Conservation (phyloP, 1,140 invertebrate species). For the Rhizoglyphus robini region DNA sequence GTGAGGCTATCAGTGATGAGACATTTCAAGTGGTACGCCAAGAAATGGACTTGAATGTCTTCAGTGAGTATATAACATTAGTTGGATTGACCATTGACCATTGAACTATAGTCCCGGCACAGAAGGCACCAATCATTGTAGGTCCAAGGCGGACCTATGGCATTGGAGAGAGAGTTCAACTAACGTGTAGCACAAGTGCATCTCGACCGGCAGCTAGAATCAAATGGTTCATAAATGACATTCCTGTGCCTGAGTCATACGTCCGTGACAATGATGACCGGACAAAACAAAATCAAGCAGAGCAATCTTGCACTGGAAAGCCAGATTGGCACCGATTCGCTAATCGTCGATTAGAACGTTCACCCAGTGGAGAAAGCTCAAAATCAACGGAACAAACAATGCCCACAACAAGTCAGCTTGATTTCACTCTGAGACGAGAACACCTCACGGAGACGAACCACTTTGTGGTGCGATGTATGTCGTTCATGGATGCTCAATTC, state of each 20-base stretch:
- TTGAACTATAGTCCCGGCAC: neutral
- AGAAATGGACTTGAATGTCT: neutral
- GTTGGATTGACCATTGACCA: neutral
- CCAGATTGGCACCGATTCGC: too few relatives aligned
- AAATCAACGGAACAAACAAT: neutral
- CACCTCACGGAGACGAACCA: neutral
- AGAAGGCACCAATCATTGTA: neutral
- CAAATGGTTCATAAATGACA: slow-evolving; percentile 4
- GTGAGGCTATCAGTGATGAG: neutral
- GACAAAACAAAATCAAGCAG: neutral
- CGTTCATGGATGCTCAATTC: neutral
- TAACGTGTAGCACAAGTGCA: neutral
- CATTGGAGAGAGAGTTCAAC: neutral
- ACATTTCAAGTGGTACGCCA: slow-evolving; percentile 4
- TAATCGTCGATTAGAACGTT: too few relatives aligned
- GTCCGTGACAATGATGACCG: neutral
- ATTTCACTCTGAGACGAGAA: neutral
- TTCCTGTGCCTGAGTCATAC: neutral
- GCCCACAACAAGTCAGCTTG: neutral
- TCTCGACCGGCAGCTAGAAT: neutral
- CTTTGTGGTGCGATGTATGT: neutral
- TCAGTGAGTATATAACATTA: neutral
- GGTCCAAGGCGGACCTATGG: neutral
- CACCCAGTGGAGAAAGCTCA: too few relatives aligned
- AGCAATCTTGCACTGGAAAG: too few relatives aligned